A percentile compares a stretch with the other conserved stretches of the same genome.
Conservation (phyloP, 2,113 vertebrate species). For the Ciconia boyciana region DNA sequence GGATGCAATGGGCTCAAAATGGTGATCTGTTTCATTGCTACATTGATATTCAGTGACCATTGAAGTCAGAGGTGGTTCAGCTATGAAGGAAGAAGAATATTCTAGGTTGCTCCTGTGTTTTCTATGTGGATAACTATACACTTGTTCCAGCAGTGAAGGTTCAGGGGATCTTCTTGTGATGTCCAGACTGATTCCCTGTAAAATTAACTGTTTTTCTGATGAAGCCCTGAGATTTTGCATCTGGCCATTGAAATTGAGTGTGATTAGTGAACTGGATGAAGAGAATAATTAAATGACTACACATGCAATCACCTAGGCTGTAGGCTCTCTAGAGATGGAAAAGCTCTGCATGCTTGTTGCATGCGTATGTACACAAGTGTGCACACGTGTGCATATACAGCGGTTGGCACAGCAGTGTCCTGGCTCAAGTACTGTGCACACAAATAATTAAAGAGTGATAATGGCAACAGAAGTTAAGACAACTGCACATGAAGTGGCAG, state of each 20-base stretch:
- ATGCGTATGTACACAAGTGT: background rate
- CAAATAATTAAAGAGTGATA: background rate
- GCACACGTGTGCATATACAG: accelerated
- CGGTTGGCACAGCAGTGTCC: background rate
- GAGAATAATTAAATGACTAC: background rate
- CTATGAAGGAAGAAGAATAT: background rate
- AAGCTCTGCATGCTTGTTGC: background rate
- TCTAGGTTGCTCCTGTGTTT: background rate
- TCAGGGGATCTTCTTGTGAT: background rate
- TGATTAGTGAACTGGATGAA: background rate
- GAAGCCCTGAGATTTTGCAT: background rate
- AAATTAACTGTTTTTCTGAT: background rate
- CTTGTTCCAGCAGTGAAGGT: background rate
- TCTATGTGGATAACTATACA: background rate
- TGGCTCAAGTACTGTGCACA: background rate
- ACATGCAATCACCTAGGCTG: background rate
- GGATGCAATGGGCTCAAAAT: background rate
- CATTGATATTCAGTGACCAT: background rate
- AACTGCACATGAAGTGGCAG: background rate
- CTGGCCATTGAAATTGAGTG: background rate
- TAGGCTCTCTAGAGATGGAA: background rate
- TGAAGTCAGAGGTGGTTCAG: background rate
- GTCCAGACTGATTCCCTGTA: background rate
- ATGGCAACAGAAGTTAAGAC: background rate
- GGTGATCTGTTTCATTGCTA: background rate